These are phyloP conservation scores for Phortica variegata DNA, from an alignment of 1,140 invertebrate species.

Conservation along the genomic window DNA sequence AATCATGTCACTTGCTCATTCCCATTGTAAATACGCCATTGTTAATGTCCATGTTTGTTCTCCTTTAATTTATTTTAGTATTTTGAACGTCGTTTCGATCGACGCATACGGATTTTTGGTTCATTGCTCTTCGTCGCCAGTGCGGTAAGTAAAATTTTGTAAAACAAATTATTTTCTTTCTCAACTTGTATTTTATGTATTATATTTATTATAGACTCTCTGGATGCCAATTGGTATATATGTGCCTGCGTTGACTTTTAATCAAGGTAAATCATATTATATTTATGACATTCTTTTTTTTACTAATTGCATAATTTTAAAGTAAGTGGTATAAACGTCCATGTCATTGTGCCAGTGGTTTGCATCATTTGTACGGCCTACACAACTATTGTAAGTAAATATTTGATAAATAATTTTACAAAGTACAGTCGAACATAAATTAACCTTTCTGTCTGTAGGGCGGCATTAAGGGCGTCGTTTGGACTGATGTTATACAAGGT, in stretches of 20 bases:
- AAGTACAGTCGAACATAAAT: neutral
- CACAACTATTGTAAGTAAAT: constrained; percentile 69
- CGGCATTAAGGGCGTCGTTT: constrained; percentile 82
- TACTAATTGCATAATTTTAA: constrained; percentile 16
- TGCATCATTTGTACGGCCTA: constrained; percentile 80
- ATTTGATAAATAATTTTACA: neutral
- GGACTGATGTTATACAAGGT: constrained; percentile 82
- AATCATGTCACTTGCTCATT: neutral
- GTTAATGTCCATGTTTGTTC: constrained; percentile 5
- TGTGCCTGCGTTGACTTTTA: constrained; percentile 78
- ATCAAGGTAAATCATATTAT: constrained; percentile 61
- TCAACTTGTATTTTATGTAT: neutral
- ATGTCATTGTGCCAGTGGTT: constrained; percentile 68
- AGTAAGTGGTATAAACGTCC: constrained; percentile 73
- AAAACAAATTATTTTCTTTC: neutral
- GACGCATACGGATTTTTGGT: constrained; percentile 69
- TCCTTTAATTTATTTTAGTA: constrained; percentile 62
- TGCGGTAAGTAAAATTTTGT: constrained; percentile 60
- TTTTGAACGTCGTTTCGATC: constrained; percentile 75
- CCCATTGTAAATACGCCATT: neutral
- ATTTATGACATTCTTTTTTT: neutral
- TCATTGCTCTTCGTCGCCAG: constrained; percentile 72
- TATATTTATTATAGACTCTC: constrained; percentile 56
- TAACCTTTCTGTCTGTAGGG: constrained; percentile 61
- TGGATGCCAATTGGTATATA: constrained; percentile 74